phyloP scores from a whole-genome alignment of 2,888 invertebrate species.

The Lamproptera curius region DNA sequence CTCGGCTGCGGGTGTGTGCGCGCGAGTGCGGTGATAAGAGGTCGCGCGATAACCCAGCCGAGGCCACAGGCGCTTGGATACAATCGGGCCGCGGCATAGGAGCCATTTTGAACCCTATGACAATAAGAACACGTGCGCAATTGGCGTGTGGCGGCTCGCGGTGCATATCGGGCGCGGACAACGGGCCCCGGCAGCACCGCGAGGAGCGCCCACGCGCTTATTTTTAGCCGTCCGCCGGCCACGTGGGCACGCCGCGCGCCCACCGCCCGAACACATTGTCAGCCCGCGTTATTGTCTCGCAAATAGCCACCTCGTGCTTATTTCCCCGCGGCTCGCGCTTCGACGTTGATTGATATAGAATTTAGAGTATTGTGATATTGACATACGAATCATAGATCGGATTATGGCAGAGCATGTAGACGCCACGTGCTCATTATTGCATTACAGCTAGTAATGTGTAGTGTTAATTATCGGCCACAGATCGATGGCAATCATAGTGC shows the following conservation, averaged over 20 bases:
- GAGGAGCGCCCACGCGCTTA: not conserved
- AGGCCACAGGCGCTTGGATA: slow-evolving; percentile 24
- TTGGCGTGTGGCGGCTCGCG: not conserved
- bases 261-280: not conserved
- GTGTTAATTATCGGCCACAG: too few relatives aligned
- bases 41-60: slow-evolving; percentile 36
- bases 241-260: slow-evolving; percentile 8
- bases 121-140: too few relatives aligned
- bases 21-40: slow-evolving; percentile 33
- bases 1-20: slow-evolving; percentile 20
- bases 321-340: too few relatives aligned
- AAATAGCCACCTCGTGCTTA: too few relatives aligned
- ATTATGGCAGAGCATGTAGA: too few relatives aligned
- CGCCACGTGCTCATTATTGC: too few relatives aligned
- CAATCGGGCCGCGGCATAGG: not conserved
- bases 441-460: too few relatives aligned
- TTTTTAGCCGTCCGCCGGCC: slow-evolving; percentile 4
- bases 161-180: not conserved
- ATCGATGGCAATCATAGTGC: too few relatives aligned
- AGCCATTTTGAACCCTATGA: slow-evolving; percentile 10
- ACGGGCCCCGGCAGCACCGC: not conserved
- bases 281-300: slow-evolving; percentile 8
- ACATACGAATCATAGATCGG: too few relatives aligned
- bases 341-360: too few relatives aligned
- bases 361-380: too few relatives aligned